phyloP scores from a whole-genome alignment of 2,113 vertebrate genomes.

The Nycticryphes semicollaris region DNA sequence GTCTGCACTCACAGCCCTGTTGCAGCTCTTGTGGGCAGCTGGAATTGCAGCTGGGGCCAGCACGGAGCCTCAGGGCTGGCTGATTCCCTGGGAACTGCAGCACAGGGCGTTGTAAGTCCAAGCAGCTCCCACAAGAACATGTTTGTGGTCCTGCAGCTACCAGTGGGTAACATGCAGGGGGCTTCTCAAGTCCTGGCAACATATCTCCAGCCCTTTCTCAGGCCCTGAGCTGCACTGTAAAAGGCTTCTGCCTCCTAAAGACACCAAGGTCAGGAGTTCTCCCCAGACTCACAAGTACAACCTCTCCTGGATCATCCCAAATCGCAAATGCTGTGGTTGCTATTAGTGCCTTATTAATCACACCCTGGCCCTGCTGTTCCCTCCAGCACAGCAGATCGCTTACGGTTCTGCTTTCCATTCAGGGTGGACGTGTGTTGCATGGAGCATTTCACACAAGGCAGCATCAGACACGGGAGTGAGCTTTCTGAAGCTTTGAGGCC shows the following conservation, averaged over 20 bases:
- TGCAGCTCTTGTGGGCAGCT: background rate
- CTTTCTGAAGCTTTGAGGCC: background rate
- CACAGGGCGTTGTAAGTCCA: background rate
- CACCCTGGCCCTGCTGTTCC: background rate
- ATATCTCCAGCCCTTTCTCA: background rate
- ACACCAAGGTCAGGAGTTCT: background rate
- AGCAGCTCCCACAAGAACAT: background rate
- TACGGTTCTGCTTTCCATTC: background rate
- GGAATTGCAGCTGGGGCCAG: background rate
- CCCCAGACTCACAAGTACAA: background rate
- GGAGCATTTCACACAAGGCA: background rate
- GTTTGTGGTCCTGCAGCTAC: too few species aligned
- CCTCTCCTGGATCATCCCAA: background rate
- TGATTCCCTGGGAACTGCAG: background rate
- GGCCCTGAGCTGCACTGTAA: background rate
- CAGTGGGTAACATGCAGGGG: rapidly evolving
- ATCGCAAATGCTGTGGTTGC: background rate
- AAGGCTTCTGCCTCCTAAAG: background rate
- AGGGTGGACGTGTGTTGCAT: background rate
- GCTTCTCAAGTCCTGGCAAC: background rate
- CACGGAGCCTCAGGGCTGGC: background rate
- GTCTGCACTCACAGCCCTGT: background rate
- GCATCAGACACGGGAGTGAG: background rate
- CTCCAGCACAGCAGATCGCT: background rate
- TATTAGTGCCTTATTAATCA: constrained; percentile 37